Evolutionary conservation across 2,113 vertebrate genomes (phyloP).

Genomic region (Halcyon senegalensis): DNA sequence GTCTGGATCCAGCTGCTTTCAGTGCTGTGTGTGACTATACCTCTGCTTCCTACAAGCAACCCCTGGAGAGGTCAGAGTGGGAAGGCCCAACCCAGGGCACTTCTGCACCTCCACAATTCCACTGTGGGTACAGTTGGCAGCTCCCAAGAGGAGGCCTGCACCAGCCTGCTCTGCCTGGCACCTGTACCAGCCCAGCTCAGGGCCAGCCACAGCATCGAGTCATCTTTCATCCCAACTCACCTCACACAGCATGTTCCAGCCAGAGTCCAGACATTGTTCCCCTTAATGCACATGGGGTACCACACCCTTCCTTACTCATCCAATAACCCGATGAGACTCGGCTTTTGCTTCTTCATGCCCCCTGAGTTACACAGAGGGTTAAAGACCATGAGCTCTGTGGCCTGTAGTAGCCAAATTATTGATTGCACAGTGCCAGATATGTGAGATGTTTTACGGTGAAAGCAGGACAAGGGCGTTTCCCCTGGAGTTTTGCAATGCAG

Average conservation of each 20-base stretch:
- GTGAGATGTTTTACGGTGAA: neutral
- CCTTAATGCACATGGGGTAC: accelerated
- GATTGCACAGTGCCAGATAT: neutral
- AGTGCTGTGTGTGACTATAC: neutral
- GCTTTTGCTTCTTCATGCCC: neutral
- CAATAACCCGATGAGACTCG: neutral
- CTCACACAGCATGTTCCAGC: neutral
- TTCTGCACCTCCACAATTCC: neutral
- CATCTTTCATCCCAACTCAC: neutral
- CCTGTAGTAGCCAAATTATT: neutral
- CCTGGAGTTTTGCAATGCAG: neutral
- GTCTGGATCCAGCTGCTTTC: neutral
- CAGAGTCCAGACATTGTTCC: neutral
- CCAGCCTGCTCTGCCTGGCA: neutral
- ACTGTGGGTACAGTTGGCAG: neutral
- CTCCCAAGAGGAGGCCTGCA: neutral
- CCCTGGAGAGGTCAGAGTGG: accelerated
- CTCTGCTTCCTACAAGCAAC: neutral
- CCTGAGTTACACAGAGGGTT: neutral
- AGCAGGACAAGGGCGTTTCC: neutral
- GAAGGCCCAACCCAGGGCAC: neutral
- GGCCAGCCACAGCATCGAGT: neutral
- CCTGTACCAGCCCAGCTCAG: neutral
- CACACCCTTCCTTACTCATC: neutral
- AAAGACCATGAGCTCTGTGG: neutral